Conservation (phyloP, 37 sponge, comb jelly and placozoan species). For the Aphrocallistes beatrix region DNA sequence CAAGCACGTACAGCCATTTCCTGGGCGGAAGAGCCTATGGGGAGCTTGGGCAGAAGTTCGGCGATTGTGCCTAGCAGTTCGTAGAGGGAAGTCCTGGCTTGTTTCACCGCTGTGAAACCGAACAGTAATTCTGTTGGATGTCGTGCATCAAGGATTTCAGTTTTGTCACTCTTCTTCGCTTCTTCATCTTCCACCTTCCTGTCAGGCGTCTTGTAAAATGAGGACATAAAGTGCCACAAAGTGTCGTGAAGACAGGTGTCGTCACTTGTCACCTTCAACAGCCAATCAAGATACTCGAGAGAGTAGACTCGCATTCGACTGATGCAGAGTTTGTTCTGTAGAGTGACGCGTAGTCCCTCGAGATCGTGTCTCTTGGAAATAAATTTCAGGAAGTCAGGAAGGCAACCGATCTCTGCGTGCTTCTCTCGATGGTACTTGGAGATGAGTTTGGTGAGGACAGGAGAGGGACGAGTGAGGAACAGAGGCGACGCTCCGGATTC, state of each 20-base stretch:
- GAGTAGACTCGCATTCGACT: conserved; percentile 5
- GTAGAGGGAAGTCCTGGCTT: conserved; percentile 24
- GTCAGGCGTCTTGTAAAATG: conserved; percentile 46
- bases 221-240: conserved; percentile 68
- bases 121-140: neutral
- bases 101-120: neutral
- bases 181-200: conserved; percentile 43
- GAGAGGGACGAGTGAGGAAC: neutral
- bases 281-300: conserved; percentile 55
- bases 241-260: conserved; percentile 57
- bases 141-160: neutral
- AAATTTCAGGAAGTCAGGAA: conserved; percentile 13
- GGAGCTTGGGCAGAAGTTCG: conserved; percentile 36
- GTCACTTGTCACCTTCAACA: conserved; percentile 39
- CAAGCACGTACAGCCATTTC: conserved; percentile 80
- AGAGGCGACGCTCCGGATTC: neutral
- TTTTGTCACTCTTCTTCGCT: conserved; percentile 22
- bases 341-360: conserved; percentile 54
- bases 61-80: neutral
- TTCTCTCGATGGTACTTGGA: neutral
- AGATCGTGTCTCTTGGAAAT: conserved; percentile 48
- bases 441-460: neutral
- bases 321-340: conserved; percentile 64
- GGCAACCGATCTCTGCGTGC: neutral
- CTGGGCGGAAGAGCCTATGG: conserved; percentile 62